Evolutionary conservation across 1,140 invertebrate species (phyloP).

Genomic region (Ceratosolen fusciceps): DNA sequence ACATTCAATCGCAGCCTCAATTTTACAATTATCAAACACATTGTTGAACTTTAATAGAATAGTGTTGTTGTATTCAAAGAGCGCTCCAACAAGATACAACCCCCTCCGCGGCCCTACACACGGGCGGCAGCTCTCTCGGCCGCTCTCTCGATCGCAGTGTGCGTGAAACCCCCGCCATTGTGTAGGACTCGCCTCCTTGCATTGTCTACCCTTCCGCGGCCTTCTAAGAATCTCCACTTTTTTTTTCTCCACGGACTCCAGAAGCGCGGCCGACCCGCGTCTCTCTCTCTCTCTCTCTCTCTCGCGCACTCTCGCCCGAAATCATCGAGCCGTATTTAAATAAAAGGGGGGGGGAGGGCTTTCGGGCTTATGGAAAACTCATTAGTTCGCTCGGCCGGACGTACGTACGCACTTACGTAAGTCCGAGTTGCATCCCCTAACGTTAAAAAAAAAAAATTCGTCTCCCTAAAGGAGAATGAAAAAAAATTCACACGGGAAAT

Average conservation of each 20-base stretch:
- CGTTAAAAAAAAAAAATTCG: too few species aligned
- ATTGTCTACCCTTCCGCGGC: not conserved
- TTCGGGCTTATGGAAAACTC: too few species aligned
- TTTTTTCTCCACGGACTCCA: not conserved
- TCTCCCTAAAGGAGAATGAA: too few species aligned
- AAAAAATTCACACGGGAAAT: too few species aligned
- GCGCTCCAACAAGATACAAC: not conserved
- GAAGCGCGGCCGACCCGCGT: not conserved
- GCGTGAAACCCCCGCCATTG: not conserved
- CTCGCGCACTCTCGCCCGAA: not conserved
- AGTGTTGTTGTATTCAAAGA: not conserved
- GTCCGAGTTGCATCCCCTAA: too few species aligned
- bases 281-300: not conserved
- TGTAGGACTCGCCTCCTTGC: not conserved
- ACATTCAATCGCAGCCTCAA: not conserved
- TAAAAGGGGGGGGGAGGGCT: too few species aligned
- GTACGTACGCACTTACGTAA: too few species aligned
- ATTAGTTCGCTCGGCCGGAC: too few species aligned
- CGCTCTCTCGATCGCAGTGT: too few species aligned
- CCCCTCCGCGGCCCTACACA: too few species aligned
- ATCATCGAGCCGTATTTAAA: too few species aligned
- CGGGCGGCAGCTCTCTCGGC: too few species aligned
- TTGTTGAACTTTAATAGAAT: not conserved
- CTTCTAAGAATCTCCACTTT: slow-evolving; percentile 12
- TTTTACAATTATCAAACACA: not conserved